Percentiles rank a stretch among this genome's conserved stretches.
phyloP scores from a whole-genome alignment of 2,888 invertebrate species.

The Pterostichus niger region DNA sequence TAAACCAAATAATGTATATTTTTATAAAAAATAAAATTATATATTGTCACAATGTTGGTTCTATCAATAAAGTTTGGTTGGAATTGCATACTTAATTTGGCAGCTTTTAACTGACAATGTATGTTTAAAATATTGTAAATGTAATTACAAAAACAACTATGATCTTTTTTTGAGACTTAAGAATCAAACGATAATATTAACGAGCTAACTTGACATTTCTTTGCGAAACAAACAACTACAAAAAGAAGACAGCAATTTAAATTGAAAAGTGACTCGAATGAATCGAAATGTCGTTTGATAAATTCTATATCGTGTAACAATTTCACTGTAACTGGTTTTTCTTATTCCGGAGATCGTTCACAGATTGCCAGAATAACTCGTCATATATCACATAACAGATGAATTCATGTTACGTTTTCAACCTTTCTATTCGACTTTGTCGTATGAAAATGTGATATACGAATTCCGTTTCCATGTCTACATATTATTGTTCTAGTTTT shows the following conservation, averaged over 20 bases:
- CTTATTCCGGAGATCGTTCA: neutral
- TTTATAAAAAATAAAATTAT: no score
- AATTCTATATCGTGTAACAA: constrained; percentile 19
- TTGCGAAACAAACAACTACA: neutral
- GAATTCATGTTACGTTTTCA: neutral
- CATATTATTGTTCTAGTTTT: no score
- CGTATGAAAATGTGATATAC: no score
- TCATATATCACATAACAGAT: constrained; percentile 15
- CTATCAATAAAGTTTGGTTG: no score
- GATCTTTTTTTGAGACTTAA: no score
- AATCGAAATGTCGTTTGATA: constrained; percentile 26
- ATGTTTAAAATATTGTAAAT: no score
- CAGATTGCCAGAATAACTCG: neutral
- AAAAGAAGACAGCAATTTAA: neutral
- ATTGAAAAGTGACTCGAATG: constrained; percentile 9
- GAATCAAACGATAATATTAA: neutral
- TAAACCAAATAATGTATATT: no score
- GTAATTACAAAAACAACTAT: no score
- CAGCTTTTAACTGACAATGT: no score
- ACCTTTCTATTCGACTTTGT: neutral
- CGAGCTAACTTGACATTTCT: neutral
- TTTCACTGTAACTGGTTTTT: constrained; percentile 8
- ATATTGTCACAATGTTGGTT: no score
- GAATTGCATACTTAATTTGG: no score
- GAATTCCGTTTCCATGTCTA: no score